Evolutionary conservation across 2,113 vertebrate genomes (phyloP), one percentile per base, ranked within the genome.

Genomic region (Lophochroa leadbeateri): DNA sequence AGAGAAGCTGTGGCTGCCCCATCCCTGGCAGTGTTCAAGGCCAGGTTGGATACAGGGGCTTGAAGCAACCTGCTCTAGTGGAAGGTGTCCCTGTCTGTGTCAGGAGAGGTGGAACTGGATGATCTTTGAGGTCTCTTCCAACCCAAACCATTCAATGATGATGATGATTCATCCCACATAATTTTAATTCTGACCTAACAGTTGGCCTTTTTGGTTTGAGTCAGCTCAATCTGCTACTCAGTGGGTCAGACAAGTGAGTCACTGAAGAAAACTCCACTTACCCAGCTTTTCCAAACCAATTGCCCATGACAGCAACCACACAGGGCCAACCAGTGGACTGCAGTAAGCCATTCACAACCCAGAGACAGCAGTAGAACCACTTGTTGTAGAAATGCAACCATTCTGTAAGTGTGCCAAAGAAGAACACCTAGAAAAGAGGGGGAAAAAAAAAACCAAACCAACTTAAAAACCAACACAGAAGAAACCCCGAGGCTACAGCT

Each of bases 221-320:
- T 82, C 52, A 65, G 65, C 19, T 65, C 74, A 72, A 39, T 64
- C 61, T 78, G 11, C 71, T 74, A 60, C 44, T 84, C 47, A 79
- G 72, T 33, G 52, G 47, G 53, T 68, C 76, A 75, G 46, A 18
- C 31, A 84, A 92, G 29, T 39, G 37, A 93, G 35, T 82, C 72
- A 91, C 60, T 50, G 47, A 79, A 89, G 79, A 61, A 25, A 80
- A 71, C 58, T 47, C 68, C 80, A 97, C 97, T 57, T 94, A 99
- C 99, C 99, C 99, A 4, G 99, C 97, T 97, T 99, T 99, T 78
- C 99, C 99, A 90, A 99, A 99, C 99, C 99, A 99, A 98, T 99
- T 99, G 92, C 99, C 99, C 99, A 99, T 99, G 95, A 99, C 98
- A 17, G 99, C 99, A 35, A 99, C 99, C 31, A 99, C 99, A 17